A percentile compares a stretch with the other conserved stretches of the same genome.
phyloP scores from a whole-genome alignment of 2,797 vertebrate species.

The Molothrus aeneus region DNA sequence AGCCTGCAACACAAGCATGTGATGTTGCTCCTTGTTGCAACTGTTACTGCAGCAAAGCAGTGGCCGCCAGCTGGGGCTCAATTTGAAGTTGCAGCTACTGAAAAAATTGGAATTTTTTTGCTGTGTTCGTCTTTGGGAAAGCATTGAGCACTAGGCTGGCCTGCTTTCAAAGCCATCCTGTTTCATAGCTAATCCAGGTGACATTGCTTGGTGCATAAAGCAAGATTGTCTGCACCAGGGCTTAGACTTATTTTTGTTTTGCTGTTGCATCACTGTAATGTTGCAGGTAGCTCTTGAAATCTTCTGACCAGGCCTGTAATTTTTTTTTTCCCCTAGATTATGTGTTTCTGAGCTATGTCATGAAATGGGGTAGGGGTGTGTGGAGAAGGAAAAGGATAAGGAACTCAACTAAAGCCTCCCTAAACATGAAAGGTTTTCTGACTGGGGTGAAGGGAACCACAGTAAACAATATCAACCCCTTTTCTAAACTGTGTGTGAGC shows the following conservation, averaged over 20 bases:
- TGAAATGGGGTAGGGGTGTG: background rate
- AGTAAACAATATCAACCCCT: background rate
- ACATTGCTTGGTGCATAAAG: background rate
- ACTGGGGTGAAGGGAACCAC: background rate
- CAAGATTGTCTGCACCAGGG: background rate
- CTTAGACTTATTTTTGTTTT: background rate
- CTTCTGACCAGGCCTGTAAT: background rate
- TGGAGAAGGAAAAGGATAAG: background rate
- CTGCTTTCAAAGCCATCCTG: background rate
- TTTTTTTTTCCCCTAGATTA: too few relatives aligned
- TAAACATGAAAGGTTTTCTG: background rate
- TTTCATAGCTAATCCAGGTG: background rate
- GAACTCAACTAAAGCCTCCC: background rate
- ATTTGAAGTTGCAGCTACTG: background rate
- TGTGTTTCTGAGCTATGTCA: background rate
- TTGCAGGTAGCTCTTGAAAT: background rate
- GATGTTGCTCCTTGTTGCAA: background rate
- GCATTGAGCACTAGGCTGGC: background rate
- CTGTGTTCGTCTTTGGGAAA: background rate
- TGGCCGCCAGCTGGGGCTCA: background rate
- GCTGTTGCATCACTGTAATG: background rate
- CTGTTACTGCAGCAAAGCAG: accelerated
- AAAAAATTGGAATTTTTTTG: background rate
- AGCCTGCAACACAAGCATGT: background rate
- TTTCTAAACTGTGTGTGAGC: background rate